A percentile compares a stretch with the other conserved stretches of the same genome.
These are phyloP conservation scores for Drosophila mayri DNA, from an alignment of 1,140 invertebrate species.

Conservation along the genomic window DNA sequence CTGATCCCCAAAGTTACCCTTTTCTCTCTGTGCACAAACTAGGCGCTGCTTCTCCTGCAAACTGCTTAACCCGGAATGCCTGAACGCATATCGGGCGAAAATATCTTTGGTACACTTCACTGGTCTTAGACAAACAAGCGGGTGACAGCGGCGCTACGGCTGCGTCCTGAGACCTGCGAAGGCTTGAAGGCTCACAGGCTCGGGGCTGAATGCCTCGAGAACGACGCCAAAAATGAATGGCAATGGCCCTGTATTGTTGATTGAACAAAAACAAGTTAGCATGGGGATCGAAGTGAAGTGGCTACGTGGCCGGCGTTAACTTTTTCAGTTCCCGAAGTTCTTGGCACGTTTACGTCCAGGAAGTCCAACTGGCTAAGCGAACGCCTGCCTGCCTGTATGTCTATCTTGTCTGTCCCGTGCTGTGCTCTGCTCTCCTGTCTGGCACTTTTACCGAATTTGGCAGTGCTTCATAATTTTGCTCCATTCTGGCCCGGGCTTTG, in stretches of 20 bases:
- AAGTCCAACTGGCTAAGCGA: conserved; percentile 26
- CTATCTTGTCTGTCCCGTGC: conserved; percentile 7
- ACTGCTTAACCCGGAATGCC: conserved; percentile 54
- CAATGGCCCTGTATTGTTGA: conserved; percentile 73
- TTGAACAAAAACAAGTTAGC: conserved; percentile 76
- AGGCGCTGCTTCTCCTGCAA: conserved; percentile 7
- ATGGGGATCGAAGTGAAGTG: conserved; percentile 36
- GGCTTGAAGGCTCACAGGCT: conserved; percentile 1
- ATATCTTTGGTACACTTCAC: conserved; percentile 78
- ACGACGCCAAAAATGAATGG: conserved; percentile 32
- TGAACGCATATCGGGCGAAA: conserved; percentile 70
- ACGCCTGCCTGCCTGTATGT: conserved; percentile 1
- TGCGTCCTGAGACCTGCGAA: conserved; percentile 1
- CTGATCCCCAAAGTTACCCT: background rate
- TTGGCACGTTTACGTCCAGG: conserved; percentile 44
- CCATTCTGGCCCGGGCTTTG: conserved; percentile 20
- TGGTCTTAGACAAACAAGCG: conserved; percentile 72
- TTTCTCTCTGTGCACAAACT: conserved; percentile 11
- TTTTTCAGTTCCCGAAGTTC: conserved; percentile 5
- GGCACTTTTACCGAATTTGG: conserved; percentile 54
- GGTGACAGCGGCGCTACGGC: conserved; percentile 33
- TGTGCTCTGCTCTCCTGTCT: conserved; percentile 11
- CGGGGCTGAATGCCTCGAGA: conserved; percentile 7
- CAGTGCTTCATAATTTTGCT: conserved; percentile 69
- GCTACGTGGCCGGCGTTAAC: conserved; percentile 57